Base-by-base conservation (phyloP, 2,888 invertebrate species). In the Aleiodes testaceus region DNA sequence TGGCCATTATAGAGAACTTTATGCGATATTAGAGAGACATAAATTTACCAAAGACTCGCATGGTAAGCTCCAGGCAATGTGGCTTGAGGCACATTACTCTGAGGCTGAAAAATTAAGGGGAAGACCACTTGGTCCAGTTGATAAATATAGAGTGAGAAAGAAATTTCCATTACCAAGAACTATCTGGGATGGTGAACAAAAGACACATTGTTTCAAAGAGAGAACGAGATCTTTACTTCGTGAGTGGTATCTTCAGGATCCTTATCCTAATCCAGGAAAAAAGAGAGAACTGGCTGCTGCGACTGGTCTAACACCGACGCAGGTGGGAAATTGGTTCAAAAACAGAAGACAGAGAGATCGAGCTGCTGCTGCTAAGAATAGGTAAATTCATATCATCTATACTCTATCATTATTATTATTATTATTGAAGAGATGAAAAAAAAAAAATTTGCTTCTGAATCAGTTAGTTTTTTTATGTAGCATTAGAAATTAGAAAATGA, bases 241-340 rank as follows among this genome's bases (percentile, higher is more conserved):
- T 75, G 99, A 99, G 90, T 99, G 98, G 97, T 99, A 99, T 88
- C 92, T 98, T 69, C 97, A 97, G 89, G 98, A 96, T 89, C 96
- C 96, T n/a, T 97, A 97, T 89, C 97, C 96, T 70, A 97, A 97
- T 88, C 97, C 97, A 47, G 94, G 95, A 75, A 97, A 97, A 89
- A 97, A 97, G 88, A 89, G 96, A 78, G 97, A 97, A 88, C 89
- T 97, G 82, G 97, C 97, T 26, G 93, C 93, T 81, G 95, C 95
- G 69, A 97, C 97, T 65, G 96, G 96, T 36, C 91, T 97, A 75
- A 97, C 97, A 67, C 95, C 97, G 49, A 97, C 97, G 64, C 97
- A 97, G 89, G 97, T 97, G 74, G 95, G 96, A 68, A 97, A 96
- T 88, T 96, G 96, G 96, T 96, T 96, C 90, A 96, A 96, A 87